Percentiles rank a stretch among this genome's conserved stretches.
Evolutionary conservation across 2,797 vertebrate species (phyloP).

Genomic region (Lindbergichthys nudifrons): DNA sequence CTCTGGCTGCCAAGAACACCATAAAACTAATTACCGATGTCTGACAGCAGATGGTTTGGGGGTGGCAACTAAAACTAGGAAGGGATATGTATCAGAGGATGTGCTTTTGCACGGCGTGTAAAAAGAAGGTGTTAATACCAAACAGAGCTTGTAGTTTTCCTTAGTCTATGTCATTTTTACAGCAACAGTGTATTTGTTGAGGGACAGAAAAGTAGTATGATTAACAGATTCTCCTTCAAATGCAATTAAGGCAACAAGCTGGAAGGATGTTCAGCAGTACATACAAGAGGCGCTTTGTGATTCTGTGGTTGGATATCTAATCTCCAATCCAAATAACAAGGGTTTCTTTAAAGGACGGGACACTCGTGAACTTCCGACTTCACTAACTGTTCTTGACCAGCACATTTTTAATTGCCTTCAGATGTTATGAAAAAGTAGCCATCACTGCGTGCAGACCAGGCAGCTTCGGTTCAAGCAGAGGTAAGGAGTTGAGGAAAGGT

Average conservation of each 20-base stretch:
- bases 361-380: constrained; percentile 19
- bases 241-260: constrained; percentile 42
- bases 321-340: no score
- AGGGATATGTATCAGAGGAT: constrained; percentile 57
- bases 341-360: not conserved
- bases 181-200: constrained; percentile 51
- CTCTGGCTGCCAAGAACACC: constrained; percentile 75
- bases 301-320: no score
- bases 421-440: constrained; percentile 30
- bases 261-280: constrained; percentile 22
- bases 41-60: constrained; percentile 79
- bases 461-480: constrained; percentile 37
- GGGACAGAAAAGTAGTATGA: constrained; percentile 57
- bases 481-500: constrained; percentile 48
- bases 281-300: constrained; percentile 28
- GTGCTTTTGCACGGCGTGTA: constrained; percentile 28
- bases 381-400: not conserved
- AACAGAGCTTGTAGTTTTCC: constrained; percentile 42
- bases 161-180: constrained; percentile 35
- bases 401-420: constrained; percentile 54
- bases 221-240: constrained; percentile 46
- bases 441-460: not conserved
- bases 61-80: constrained; percentile 58
- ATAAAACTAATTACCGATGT: constrained; percentile 83
- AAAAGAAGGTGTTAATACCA: constrained; percentile 27